These are phyloP conservation scores for Rugalucina vietnamica DNA, from an alignment of 2,888 invertebrate species.

Conservation along the genomic window DNA sequence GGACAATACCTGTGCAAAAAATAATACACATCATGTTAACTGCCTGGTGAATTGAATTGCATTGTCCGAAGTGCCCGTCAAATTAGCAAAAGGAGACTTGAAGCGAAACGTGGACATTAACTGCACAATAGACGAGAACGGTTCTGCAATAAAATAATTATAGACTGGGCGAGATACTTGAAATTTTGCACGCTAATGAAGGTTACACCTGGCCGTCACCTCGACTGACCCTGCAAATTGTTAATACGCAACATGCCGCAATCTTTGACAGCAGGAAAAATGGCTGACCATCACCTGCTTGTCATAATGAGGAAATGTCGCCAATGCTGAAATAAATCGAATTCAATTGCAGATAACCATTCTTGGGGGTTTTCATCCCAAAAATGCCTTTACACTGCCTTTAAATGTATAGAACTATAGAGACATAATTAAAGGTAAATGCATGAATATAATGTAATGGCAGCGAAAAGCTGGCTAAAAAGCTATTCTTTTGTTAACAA, in stretches of 20 bases:
- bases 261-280: not conserved
- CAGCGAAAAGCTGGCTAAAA: too few relatives aligned
- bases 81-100: conserved; percentile 2
- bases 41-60: not conserved
- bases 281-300: conserved; percentile 5
- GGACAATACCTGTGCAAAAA: conserved; percentile 5
- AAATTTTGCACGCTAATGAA: conserved; percentile 12
- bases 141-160: conserved; percentile 8
- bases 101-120: conserved; percentile 8
- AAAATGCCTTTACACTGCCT: too few relatives aligned
- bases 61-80: conserved; percentile 9
- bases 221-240: not conserved
- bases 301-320: too few relatives aligned
- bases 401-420: too few relatives aligned
- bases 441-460: too few relatives aligned
- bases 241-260: conserved; percentile 16
- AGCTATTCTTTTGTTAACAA: too few relatives aligned
- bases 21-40: conserved; percentile 6
- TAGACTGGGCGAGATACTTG: conserved; percentile 7
- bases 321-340: too few relatives aligned
- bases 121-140: not conserved
- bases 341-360: too few relatives aligned
- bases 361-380: too few relatives aligned
- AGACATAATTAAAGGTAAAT: too few relatives aligned
- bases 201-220: conserved; percentile 1